Evolutionary conservation across 2,797 vertebrate species (phyloP), one percentile per base, ranked within the genome.

Genomic region (Alca torda): DNA sequence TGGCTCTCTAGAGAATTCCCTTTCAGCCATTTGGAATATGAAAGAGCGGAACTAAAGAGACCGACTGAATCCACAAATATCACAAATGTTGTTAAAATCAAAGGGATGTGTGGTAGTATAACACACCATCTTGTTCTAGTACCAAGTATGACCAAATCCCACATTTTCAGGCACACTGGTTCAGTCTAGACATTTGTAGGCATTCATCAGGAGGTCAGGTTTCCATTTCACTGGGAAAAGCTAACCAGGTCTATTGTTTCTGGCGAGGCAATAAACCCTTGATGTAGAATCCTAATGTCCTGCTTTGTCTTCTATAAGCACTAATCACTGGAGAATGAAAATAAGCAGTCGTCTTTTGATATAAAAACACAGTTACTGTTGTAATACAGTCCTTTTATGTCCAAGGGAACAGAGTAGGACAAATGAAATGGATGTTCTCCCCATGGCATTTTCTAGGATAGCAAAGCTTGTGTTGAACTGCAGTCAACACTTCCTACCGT

Each of bases 401-500:
- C 81, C 75, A 77, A 3, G 25, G 48, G 43, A 83, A 37, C 9
- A 70, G 41, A 77, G 13, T 7, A 87, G 60, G 25, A 70, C 60
- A 88, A 91, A 77, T 3, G 0, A 91, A 87, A 74, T 63, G 39
- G 35, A 69, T 77, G 28, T 39, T 92, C 37, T 88, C 26, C 33
- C 37, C 43, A 67, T 56, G 41, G 41, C 75, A 79, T 80, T 92
- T 95, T 84, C 50, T 81, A 76, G 59, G 59, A 51, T 59, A 64
- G 51, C 31, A 64, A 86, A 90, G 59, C 48, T 75, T 35, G 1
- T 72, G 50, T 91, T 89, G 63, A 91, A 94, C 65, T 87, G 41
- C 72, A 97, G 74, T 89, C 88, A 94, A 89, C 86, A 94, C 90
- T 94, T 95, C 86, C 92, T 90, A 94, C 90, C 74, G 35, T 89